Percentiles rank a stretch among this genome's conserved stretches.
These are phyloP conservation scores for Echinops telfairi DNA, from an alignment of 2,113 vertebrate genomes.

Conservation along the genomic window DNA sequence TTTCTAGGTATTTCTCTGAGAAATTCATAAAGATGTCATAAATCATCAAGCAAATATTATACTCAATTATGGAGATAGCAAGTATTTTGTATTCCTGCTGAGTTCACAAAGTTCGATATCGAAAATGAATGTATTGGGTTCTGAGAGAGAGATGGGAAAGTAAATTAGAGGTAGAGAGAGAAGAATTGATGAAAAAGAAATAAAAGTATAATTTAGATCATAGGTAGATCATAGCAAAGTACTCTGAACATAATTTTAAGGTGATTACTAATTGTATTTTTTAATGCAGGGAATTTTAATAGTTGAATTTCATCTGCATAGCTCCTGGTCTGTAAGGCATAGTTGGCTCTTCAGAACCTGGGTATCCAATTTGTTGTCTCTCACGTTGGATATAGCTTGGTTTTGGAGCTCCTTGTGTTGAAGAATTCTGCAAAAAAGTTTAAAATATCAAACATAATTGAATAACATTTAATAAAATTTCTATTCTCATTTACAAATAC, in stretches of 20 bases:
- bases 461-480: slow-evolving; percentile 39
- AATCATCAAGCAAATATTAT: slow-evolving; percentile 35
- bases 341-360: slow-evolving; percentile 10
- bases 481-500: background rate
- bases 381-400: slow-evolving; percentile 50
- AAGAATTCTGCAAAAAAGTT: slow-evolving; percentile 68
- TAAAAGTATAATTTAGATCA: background rate
- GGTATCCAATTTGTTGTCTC: slow-evolving; percentile 35
- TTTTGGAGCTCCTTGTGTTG: background rate
- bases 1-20: slow-evolving; percentile 32
- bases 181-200: slow-evolving; percentile 20
- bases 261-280: background rate
- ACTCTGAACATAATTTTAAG: background rate
- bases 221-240: background rate
- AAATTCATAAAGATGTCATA: slow-evolving; percentile 44
- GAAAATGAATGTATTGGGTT: slow-evolving; percentile 1
- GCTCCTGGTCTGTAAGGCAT: background rate
- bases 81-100: background rate
- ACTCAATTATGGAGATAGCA: slow-evolving; percentile 44
- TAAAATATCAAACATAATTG: slow-evolving; percentile 62
- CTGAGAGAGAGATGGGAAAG: background rate
- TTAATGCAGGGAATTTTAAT: slow-evolving; percentile 48
- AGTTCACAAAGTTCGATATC: slow-evolving; percentile 37
- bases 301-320: slow-evolving; percentile 29
- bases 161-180: background rate